A percentile compares a stretch with the other conserved stretches of the same genome.
Conservation (phyloP, 2,797 vertebrate species). For the Girardinus metallicus region DNA sequence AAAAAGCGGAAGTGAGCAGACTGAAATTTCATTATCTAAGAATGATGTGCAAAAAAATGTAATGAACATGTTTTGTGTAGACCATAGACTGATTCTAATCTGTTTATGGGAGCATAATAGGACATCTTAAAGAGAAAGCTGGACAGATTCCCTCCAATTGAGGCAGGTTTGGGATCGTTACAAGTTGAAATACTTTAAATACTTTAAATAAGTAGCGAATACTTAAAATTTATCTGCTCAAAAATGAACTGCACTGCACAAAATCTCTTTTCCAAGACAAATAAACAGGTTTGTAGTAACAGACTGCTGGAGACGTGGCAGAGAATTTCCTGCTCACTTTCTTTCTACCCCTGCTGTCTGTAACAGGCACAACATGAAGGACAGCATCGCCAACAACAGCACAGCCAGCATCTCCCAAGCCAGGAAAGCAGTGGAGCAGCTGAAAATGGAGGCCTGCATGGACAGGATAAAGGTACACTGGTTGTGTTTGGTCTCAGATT, state of each 20-base stretch:
- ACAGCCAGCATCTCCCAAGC: conserved; percentile 97
- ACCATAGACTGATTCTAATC: too few species aligned
- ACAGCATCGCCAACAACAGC: conserved; percentile 90
- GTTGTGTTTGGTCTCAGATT: neutral
- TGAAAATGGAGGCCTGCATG: conserved; percentile 99
- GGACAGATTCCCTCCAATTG: conserved; percentile 1
- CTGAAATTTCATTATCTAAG: too few species aligned
- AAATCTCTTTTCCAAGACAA: conserved; percentile 39
- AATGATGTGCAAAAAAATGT: too few species aligned
- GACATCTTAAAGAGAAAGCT: conserved; percentile 24
- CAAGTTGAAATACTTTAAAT: conserved; percentile 3
- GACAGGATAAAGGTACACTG: conserved; percentile 93
- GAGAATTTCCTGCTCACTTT: conserved; percentile 21
- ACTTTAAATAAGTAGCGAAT: neutral
- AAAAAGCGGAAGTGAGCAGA: too few species aligned
- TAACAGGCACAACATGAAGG: conserved; percentile 87
- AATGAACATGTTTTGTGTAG: too few species aligned
- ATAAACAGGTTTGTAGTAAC: conserved; percentile 21
- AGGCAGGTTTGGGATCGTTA: neutral
- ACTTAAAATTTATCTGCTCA: conserved; percentile 43
- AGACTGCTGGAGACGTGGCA: conserved; percentile 16
- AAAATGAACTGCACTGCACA: conserved; percentile 29
- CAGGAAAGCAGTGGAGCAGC: conserved; percentile 95
- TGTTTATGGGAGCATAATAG: too few species aligned
- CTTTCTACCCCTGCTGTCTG: conserved; percentile 34